Evolutionary conservation across 2,888 invertebrate genomes (phyloP), one percentile per base, ranked within the genome.

Genomic region (Coelogynopora nodosa): DNA sequence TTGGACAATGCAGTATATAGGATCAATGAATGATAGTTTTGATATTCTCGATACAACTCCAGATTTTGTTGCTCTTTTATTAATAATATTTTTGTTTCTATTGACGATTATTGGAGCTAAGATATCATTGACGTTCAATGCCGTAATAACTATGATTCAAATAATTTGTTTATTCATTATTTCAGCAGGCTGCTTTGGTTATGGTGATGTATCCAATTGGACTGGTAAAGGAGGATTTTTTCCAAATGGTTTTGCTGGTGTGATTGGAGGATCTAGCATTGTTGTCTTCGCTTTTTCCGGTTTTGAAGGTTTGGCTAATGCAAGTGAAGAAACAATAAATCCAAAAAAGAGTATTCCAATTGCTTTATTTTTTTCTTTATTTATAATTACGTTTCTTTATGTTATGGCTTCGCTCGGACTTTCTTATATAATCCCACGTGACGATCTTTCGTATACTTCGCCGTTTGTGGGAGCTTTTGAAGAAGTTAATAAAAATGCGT

Each of bases 211-310:
- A 18, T 1, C 67, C 13, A 88, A 87, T 49, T 87, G 82, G 67
- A 27, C 84, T 0, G 67, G 18, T 5, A 81, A 87, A 30, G 87
- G 87, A 1, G 87, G 87, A 0, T 87, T 88, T 30, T 67, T 84
- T 26, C 87, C 87, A 0, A 27, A 30, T 27, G 87, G 87, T 1
- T 10, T 67, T 0, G 26, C 82, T n/a, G 87, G 88, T n/a, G 67
- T 87, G 0, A 27, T 87, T 27, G 67, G 67, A 23, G 87, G 88
- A 1, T 74, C 87, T 18, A 67, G 84, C 1, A 49, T 87, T 26
- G 86, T 87, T 0, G 74, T 88, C n/a, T 87, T 87, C 30, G 87
- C 87, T 2, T 87, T 87, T 67, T 31, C 31, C 29, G 87, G 87
- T 26, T 87, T 87, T 67, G 87, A 87, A n/a, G 29, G 67, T 49